Conservation (phyloP, 2,113 vertebrate genomes). For the Rhodinocichla rosea region DNA sequence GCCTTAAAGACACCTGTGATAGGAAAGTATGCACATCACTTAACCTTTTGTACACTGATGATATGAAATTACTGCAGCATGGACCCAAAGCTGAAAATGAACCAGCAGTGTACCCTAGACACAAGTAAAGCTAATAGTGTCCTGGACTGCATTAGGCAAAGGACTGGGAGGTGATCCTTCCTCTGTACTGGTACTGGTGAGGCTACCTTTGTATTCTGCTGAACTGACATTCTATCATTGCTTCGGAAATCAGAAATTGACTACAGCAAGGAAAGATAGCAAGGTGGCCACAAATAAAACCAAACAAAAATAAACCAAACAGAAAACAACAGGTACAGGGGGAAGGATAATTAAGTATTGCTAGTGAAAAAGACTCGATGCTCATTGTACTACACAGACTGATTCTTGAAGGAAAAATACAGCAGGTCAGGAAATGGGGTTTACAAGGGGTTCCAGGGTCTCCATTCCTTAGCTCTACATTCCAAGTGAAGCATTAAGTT, state of each 20-base stretch:
- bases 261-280: neutral
- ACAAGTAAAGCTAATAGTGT: neutral
- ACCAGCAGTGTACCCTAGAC: neutral
- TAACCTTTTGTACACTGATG: neutral
- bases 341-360: neutral
- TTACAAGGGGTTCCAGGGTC: neutral
- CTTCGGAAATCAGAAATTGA: neutral
- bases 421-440: neutral
- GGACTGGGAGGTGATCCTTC: neutral
- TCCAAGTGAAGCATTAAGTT: neutral
- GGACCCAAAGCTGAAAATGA: neutral
- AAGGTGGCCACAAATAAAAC: neutral
- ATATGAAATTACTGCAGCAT: fast-evolving
- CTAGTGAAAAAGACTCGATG: neutral
- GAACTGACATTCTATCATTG: neutral
- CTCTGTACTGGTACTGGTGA: neutral
- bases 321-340: neutral
- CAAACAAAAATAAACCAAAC: neutral
- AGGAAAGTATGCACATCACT: neutral
- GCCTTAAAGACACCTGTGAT: neutral
- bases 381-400: neutral
- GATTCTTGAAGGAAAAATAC: neutral
- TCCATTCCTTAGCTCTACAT: neutral
- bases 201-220: neutral
- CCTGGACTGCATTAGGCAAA: neutral